A percentile compares a stretch with the other conserved stretches of the same genome.
These are phyloP conservation scores for Oryzias curvinotus DNA, from an alignment of 2,113 vertebrate genomes.

Conservation along the genomic window DNA sequence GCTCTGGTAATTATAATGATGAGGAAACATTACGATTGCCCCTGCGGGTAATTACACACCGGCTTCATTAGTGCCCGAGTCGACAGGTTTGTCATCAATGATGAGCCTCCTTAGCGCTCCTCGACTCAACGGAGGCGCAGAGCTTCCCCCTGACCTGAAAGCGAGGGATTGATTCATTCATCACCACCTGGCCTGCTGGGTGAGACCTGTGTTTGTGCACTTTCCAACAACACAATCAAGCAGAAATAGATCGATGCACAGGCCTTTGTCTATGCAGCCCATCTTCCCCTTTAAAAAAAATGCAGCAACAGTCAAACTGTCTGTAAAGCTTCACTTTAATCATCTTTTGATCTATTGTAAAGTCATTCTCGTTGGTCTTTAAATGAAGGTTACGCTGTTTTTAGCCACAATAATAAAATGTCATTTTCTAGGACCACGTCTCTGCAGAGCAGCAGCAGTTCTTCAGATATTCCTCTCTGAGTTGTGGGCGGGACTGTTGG, in stretches of 20 bases:
- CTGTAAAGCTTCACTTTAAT: too few species aligned
- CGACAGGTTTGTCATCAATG: neutral
- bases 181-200: constrained; percentile 1
- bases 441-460: too few species aligned
- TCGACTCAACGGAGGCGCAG: neutral
- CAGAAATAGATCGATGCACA: constrained; percentile 24
- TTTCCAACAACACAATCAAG: constrained; percentile 24
- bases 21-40: constrained; percentile 4
- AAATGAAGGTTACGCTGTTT: too few species aligned
- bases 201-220: constrained; percentile 14
- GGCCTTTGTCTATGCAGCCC: neutral
- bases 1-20: constrained; percentile 19
- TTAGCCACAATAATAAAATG: too few species aligned
- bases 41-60: constrained; percentile 31
- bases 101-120: neutral
- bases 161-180: constrained; percentile 32
- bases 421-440: too few species aligned
- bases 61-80: neutral
- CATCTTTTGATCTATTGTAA: too few species aligned
- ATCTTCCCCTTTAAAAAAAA: too few species aligned
- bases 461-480: too few species aligned
- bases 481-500: too few species aligned
- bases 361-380: too few species aligned
- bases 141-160: neutral
- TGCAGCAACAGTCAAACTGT: too few species aligned